Conservation (phyloP, 2,797 vertebrate genomes). For the Sardinella longiceps region DNA sequence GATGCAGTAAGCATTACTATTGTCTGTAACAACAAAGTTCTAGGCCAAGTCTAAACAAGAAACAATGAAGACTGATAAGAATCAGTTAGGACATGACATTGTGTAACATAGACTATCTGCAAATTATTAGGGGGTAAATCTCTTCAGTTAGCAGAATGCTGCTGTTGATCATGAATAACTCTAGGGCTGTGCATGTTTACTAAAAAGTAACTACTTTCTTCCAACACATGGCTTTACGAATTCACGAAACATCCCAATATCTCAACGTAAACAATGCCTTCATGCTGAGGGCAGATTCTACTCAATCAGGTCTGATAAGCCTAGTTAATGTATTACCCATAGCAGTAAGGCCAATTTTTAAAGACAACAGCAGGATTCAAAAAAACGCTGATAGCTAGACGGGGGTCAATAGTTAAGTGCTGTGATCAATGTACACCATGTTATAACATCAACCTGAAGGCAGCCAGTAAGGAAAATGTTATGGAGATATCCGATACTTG, state of each 20-base stretch:
- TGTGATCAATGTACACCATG: background rate
- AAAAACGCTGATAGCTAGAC: background rate
- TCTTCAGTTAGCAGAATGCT: background rate
- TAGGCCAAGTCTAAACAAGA: conserved; percentile 13
- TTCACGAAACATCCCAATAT: background rate
- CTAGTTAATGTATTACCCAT: conserved; percentile 3
- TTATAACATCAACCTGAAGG: background rate
- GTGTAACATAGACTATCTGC: background rate
- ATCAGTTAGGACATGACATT: background rate
- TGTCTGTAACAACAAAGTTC: background rate
- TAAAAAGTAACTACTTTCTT: background rate
- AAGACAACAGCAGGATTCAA: background rate
- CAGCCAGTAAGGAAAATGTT: background rate
- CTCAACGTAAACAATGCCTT: background rate
- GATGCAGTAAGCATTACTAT: background rate
- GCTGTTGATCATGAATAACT: background rate
- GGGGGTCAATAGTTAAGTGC: background rate
- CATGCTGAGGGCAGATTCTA: background rate
- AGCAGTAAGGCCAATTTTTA: background rate
- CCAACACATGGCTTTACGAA: background rate
- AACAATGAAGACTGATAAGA: background rate
- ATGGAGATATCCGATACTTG: too few relatives aligned
- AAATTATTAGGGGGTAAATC: background rate
- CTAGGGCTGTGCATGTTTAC: background rate
- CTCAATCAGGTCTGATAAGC: background rate